Conservation (phyloP, 1,140 invertebrate species). For the Drosophila willistoni region DNA sequence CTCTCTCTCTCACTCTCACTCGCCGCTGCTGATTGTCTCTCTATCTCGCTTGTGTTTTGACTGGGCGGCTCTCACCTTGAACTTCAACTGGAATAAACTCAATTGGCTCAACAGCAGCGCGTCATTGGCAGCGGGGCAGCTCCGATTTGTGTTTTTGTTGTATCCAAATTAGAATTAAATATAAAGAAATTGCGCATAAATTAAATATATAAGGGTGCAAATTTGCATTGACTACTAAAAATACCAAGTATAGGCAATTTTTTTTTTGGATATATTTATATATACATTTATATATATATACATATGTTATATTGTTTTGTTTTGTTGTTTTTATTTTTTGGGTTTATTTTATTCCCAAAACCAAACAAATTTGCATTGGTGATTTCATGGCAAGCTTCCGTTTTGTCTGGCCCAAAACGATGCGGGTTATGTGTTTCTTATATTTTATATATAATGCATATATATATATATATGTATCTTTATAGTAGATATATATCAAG, state of each 20-base stretch:
- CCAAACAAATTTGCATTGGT: constrained; percentile 45
- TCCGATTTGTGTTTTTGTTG: constrained; percentile 40
- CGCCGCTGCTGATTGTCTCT: constrained; percentile 46
- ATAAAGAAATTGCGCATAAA: constrained; percentile 40
- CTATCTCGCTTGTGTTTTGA: constrained; percentile 41
- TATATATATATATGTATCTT: background rate
- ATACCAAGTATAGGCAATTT: constrained; percentile 15
- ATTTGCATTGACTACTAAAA: constrained; percentile 26
- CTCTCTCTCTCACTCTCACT: constrained; percentile 22
- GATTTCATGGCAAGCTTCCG: constrained; percentile 51
- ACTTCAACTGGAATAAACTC: constrained; percentile 79
- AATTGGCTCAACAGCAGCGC: constrained; percentile 32
- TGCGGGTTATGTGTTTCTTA: background rate
- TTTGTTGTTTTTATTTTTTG: constrained; percentile 14
- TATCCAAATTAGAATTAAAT: constrained; percentile 41
- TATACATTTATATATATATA: constrained; percentile 12
- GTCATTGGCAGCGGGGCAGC: constrained; percentile 26
- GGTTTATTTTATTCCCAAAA: constrained; percentile 30
- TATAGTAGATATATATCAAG: background rate
- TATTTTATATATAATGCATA: background rate
- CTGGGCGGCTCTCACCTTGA: constrained; percentile 62
- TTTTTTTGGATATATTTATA: constrained; percentile 24
- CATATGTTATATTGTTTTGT: background rate
- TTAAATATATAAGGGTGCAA: constrained; percentile 25
- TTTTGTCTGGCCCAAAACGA: constrained; percentile 38